Evolutionary conservation across 2,113 vertebrate genomes (phyloP), one percentile per base, ranked within the genome.

Genomic region (Neolamprologus fasciatus): DNA sequence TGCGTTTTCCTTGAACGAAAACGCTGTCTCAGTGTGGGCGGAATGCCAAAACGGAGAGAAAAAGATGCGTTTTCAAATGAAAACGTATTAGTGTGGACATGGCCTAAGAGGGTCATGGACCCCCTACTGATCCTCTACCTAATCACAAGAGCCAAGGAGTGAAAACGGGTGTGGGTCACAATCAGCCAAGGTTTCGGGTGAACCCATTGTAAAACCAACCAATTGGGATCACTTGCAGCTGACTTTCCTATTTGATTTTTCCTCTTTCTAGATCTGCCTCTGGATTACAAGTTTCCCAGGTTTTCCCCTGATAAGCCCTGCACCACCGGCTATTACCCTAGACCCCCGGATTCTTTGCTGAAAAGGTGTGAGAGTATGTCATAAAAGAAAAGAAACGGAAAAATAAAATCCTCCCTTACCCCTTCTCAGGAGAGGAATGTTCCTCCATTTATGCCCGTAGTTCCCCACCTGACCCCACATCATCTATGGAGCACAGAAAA

Each of bases 221-320:
- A 58, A 9, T 58, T 58, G 23, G 28, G 55, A 58, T 58, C 21
- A 84, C 26, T 78, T 51, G 45, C 73, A 37, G 21, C 3, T 88
- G 33, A 91, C 63, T 73, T n/a, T 50, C 8, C 8, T 83, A 19
- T 89, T 82, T 91, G 21, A 61, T 33, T 84, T 68, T 95, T 87
- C 79, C 92, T 81, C 21, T 82, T 84, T 86, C 28, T 26, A 99
- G 98, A 97, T 96, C 97, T 99, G 89, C 97, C 98, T 5, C 94
- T 99, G 97, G 98, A 99, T 96, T 98, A 98, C 91, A 97, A 97
- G 94, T 99, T 99, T 95, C 95, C 95, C 91, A 97, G 97, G 93
- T 99, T 99, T 94, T 99, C 97, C 91, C 93, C 96, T 17, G 96
- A 97, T 94, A 97, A 82, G 94, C 97, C 97, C 85, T 96, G 96